These are phyloP conservation scores for Papilio xuthus DNA, from an alignment of 1,140 invertebrate genomes.

Conservation along the genomic window DNA sequence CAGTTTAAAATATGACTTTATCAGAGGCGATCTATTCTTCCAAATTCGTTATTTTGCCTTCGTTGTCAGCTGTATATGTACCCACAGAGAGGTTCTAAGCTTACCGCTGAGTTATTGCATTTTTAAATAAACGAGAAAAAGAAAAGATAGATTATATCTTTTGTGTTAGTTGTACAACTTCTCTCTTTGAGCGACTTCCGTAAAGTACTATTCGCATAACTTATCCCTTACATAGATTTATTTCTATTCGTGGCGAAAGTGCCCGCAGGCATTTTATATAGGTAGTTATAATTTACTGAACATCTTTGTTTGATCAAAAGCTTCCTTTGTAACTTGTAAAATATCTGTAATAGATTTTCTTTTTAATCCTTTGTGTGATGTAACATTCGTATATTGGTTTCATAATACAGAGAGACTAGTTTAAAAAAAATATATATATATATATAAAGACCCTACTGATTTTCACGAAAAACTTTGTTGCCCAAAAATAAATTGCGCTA, in stretches of 20 bases:
- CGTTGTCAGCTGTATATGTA: too few relatives aligned
- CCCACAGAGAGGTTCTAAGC: too few relatives aligned
- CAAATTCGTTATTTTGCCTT: too few relatives aligned
- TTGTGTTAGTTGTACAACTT: conserved; percentile 55
- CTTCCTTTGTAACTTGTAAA: neutral
- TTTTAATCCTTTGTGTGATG: neutral
- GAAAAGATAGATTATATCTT: conserved; percentile 52
- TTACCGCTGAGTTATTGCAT: neutral
- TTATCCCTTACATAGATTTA: conserved; percentile 62
- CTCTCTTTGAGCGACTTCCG: conserved; percentile 52
- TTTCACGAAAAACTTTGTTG: too few relatives aligned
- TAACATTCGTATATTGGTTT: neutral
- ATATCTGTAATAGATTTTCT: conserved; percentile 14
- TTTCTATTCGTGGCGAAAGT: conserved; percentile 40
- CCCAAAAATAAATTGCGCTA: too few relatives aligned
- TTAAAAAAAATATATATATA: too few relatives aligned
- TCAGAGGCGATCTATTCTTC: too few relatives aligned
- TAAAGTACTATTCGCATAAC: conserved; percentile 61
- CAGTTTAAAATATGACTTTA: too few relatives aligned
- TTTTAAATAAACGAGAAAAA: neutral
- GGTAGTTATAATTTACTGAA: conserved; percentile 15
- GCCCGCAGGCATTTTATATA: conserved; percentile 16
- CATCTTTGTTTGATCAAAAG: conserved; percentile 13
- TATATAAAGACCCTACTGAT: too few relatives aligned
- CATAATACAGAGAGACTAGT: too few relatives aligned